Evolutionary conservation across 2,888 invertebrate species (phyloP).

Genomic region (Prenolepis imparis): DNA sequence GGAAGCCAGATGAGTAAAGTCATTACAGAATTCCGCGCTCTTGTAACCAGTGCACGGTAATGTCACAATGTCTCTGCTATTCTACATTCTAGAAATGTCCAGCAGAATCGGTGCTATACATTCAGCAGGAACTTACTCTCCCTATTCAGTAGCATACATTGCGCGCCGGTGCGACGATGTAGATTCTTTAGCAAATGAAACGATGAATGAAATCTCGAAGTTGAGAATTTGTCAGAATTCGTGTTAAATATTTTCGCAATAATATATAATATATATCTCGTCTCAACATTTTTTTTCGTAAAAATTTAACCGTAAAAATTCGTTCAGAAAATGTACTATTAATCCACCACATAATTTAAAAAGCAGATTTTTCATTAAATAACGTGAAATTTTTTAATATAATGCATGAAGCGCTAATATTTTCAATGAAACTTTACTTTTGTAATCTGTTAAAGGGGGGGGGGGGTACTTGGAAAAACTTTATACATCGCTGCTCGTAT

Average conservation of each 20-base stretch:
- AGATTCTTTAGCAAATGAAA: conserved; percentile 53
- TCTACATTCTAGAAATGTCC: conserved; percentile 74
- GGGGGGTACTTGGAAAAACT: conserved; percentile 34
- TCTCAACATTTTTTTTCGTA: background rate
- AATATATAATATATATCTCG: too few species aligned
- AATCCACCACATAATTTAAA: background rate
- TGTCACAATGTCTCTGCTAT: conserved; percentile 67
- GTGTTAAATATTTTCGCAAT: conserved; percentile 18
- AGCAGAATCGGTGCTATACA: conserved; percentile 63
- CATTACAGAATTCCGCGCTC: conserved; percentile 76
- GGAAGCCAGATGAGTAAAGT: conserved; percentile 75
- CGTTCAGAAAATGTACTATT: background rate
- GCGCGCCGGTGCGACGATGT: conserved; percentile 19
- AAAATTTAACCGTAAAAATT: background rate
- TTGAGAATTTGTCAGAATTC: conserved; percentile 15
- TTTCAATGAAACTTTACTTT: background rate
- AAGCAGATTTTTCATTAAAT: background rate
- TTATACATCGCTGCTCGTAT: conserved; percentile 34
- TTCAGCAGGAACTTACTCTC: conserved; percentile 62
- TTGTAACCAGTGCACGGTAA: conserved; percentile 64
- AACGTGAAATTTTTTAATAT: background rate
- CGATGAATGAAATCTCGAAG: background rate
- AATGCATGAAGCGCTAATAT: background rate
- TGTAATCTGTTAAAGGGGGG: background rate
- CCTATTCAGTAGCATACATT: conserved; percentile 10